Evolutionary conservation across 2,888 invertebrate genomes (phyloP).

Genomic region (Leucophenga maculata): DNA sequence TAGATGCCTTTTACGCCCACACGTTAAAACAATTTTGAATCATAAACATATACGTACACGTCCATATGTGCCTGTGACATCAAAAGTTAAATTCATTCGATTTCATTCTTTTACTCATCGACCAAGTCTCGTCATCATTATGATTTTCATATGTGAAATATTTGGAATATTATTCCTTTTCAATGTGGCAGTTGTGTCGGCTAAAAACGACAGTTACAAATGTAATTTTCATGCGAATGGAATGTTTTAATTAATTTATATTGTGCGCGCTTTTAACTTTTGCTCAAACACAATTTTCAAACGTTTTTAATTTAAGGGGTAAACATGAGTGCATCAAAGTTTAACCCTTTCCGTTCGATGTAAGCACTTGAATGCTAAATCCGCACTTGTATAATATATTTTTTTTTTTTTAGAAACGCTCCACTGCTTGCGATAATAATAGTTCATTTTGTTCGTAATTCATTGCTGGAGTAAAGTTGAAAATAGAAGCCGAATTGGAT

Average conservation of each 20-base stretch:
- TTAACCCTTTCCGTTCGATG: too few species aligned
- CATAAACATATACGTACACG: slow-evolving; percentile 43
- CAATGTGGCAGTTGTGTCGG: slow-evolving; percentile 19
- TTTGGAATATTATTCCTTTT: slow-evolving; percentile 46
- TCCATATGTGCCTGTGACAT: slow-evolving; percentile 32
- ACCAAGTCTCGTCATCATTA: background rate
- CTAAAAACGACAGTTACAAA: slow-evolving; percentile 50
- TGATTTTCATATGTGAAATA: slow-evolving; percentile 55
- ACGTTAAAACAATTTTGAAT: slow-evolving; percentile 47
- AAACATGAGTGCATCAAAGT: too few species aligned
- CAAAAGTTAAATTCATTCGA: slow-evolving; percentile 41
- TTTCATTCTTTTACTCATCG: background rate
- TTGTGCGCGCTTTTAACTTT: slow-evolving; percentile 14
- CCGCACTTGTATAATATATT: too few species aligned
- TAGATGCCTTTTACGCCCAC: slow-evolving; percentile 51
- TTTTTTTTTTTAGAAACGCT: background rate
- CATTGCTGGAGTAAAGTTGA: too few species aligned
- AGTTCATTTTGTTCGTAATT: background rate
- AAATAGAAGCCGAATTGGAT: too few species aligned
- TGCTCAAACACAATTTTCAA: background rate
- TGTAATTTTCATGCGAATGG: slow-evolving; percentile 56
- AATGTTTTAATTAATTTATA: slow-evolving; percentile 64
- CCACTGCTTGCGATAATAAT: background rate
- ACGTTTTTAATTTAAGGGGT: background rate
- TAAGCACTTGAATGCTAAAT: too few species aligned